Percentiles rank a stretch among this genome's conserved stretches.
Evolutionary conservation across 2,888 invertebrate species (phyloP).

Genomic region (Luperina nickerlii): DNA sequence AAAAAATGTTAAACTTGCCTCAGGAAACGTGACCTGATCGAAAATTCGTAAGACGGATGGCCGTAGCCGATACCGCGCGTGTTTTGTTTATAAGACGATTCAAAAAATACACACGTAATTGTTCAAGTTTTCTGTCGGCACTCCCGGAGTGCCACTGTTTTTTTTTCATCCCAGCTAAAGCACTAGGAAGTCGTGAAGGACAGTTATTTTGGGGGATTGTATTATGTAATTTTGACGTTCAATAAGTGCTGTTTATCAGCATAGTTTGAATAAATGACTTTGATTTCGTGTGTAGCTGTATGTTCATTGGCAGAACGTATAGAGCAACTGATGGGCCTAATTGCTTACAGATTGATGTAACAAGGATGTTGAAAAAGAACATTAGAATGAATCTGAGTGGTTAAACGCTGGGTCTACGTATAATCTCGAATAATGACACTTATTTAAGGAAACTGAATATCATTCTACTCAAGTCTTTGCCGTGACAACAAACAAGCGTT

Average conservation of each 20-base stretch:
- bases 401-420: background rate
- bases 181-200: background rate
- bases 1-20: no score
- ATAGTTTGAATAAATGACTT: background rate
- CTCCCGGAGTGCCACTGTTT: no score
- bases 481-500: background rate
- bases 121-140: no score
- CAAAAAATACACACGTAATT: no score
- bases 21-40: no score
- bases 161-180: background rate
- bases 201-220: background rate
- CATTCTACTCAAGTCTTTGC: background rate
- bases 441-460: background rate
- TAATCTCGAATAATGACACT: background rate
- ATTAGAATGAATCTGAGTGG: background rate
- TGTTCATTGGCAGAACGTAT: background rate
- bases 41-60: no score
- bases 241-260: background rate
- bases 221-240: background rate
- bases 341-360: background rate
- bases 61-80: no score
- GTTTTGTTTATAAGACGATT: no score
- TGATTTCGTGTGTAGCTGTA: background rate
- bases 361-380: background rate
- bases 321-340: background rate